These are phyloP conservation scores for Prolemur simus DNA, from an alignment of 2,113 vertebrate genomes.

Conservation along the genomic window DNA sequence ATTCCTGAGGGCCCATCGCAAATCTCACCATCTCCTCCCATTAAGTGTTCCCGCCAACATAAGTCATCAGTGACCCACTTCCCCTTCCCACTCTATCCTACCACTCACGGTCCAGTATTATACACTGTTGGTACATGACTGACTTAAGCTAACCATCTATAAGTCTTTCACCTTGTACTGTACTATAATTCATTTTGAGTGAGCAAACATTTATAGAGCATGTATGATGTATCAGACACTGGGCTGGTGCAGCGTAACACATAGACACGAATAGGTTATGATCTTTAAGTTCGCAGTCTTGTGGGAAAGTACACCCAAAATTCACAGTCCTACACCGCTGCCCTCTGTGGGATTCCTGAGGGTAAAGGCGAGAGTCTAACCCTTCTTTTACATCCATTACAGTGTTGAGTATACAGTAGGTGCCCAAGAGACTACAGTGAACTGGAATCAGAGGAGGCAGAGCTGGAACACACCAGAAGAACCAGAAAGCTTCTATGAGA, in stretches of 20 bases:
- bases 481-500: neutral
- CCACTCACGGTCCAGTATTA: neutral
- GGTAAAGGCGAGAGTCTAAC: neutral
- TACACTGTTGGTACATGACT: neutral
- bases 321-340: neutral
- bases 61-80: neutral
- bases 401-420: neutral
- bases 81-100: neutral
- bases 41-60: neutral
- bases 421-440: neutral
- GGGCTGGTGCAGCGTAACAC: neutral
- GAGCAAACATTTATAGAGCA: neutral
- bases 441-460: neutral
- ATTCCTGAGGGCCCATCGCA: neutral
- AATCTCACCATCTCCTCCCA: neutral
- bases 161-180: neutral
- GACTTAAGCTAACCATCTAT: neutral
- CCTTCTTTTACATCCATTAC: neutral
- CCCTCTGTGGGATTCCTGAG: neutral
- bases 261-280: neutral
- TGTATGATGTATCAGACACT: neutral
- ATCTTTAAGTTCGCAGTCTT: neutral
- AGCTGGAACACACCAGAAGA: neutral
- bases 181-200: neutral
- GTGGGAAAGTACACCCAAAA: neutral